Percentiles rank a stretch among this genome's conserved stretches.
Conservation (phyloP, 1,140 invertebrate genomes). For the Sinonovacula constricta region DNA sequence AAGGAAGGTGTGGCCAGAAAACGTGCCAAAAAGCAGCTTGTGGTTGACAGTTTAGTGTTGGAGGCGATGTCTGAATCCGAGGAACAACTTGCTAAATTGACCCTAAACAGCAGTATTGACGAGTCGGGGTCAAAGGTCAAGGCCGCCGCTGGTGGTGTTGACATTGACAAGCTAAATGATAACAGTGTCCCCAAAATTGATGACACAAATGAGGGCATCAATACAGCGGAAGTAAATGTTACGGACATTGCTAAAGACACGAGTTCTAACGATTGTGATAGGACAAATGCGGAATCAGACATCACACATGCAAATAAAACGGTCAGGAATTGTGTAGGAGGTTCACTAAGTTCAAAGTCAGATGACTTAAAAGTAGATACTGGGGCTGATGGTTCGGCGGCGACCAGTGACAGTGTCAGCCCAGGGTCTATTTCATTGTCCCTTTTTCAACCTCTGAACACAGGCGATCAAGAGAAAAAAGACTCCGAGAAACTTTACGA, state of each 20-base stretch:
- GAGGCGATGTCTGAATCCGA: slow-evolving; percentile 49
- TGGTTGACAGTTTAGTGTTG: slow-evolving; percentile 24
- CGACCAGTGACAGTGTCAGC: neutral
- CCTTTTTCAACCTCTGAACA: slow-evolving; percentile 39
- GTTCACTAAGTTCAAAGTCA: neutral
- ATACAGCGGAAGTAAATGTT: neutral
- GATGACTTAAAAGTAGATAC: neutral
- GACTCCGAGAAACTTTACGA: neutral
- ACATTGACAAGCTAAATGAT: slow-evolving; percentile 13
- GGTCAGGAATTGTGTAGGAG: neutral
- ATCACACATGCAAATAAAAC: neutral
- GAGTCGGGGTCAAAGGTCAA: neutral
- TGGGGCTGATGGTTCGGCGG: neutral
- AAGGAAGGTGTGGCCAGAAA: slow-evolving; percentile 23
- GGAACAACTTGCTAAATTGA: slow-evolving; percentile 41
- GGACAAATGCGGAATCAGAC: neutral
- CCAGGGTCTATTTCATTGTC: slow-evolving; percentile 29
- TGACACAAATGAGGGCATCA: neutral
- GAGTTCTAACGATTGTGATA: too few species aligned
- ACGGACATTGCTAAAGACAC: neutral
- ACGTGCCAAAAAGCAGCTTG: slow-evolving; percentile 9
- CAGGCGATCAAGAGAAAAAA: neutral
- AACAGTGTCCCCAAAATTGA: neutral
- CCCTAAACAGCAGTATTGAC: slow-evolving; percentile 18
- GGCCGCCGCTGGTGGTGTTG: neutral